phyloP scores from a whole-genome alignment of 2,113 vertebrate genomes.

The Lepus americanus region DNA sequence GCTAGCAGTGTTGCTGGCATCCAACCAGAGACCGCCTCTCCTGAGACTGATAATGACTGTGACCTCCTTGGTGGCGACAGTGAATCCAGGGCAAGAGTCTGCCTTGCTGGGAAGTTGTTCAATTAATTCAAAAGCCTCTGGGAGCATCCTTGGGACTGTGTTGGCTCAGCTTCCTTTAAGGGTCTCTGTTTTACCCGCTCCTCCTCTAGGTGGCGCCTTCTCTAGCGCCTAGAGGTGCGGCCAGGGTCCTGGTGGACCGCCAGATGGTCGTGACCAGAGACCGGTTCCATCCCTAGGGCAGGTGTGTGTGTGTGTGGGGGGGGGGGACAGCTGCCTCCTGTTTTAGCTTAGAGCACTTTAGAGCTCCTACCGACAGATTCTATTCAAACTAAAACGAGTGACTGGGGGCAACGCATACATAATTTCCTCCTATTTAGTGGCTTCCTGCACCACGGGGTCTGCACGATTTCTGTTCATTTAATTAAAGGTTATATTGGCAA shows the following conservation, averaged over 20 bases:
- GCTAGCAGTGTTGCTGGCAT: neutral
- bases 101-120: neutral
- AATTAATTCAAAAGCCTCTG: neutral
- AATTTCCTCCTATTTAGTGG: constrained; percentile 80
- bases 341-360: constrained; percentile 60
- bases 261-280: neutral
- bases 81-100: constrained; percentile 21
- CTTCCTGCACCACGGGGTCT: constrained; percentile 73
- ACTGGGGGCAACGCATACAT: constrained; percentile 78
- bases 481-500: constrained; percentile 80
- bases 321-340: neutral
- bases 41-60: neutral
- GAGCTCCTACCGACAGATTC: constrained; percentile 70
- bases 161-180: neutral
- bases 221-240: neutral
- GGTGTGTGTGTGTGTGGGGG: too few relatives aligned
- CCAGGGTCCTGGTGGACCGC: neutral
- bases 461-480: constrained; percentile 79
- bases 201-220: neutral
- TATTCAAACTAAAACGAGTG: constrained; percentile 79
- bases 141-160: neutral
- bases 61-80: neutral
- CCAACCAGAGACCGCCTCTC: neutral
- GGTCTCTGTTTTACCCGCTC: neutral
- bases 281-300: neutral